A percentile compares a stretch with the other conserved stretches of the same genome.
Conservation (phyloP, 1,140 invertebrate species). For the Euglossa dilemma region DNA sequence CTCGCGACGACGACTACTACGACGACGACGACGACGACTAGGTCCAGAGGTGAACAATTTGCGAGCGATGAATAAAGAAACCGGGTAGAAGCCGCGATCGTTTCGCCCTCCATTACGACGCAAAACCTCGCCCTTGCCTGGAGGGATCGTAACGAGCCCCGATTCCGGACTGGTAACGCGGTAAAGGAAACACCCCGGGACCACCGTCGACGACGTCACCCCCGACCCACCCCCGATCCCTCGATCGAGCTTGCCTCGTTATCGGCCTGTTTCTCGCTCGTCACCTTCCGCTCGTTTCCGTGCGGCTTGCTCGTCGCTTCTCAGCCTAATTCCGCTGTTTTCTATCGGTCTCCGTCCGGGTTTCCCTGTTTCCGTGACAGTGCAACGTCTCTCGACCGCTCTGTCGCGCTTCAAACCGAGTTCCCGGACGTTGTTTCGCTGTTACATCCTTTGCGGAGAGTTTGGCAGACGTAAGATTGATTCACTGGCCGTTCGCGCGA, state of each 20-base stretch:
- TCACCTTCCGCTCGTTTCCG: background rate
- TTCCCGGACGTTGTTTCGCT: too few relatives aligned
- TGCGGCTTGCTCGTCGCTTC: background rate
- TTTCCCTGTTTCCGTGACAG: too few relatives aligned
- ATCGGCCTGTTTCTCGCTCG: background rate
- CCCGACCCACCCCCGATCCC: too few relatives aligned
- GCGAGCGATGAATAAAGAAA: slow-evolving; percentile 64
- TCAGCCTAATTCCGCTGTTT: background rate
- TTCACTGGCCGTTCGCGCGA: background rate
- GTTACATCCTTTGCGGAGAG: background rate
- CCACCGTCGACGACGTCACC: slow-evolving; percentile 17
- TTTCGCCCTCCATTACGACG: slow-evolving; percentile 55
- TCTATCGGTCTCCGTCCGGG: too few relatives aligned
- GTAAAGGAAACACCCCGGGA: slow-evolving; percentile 45
- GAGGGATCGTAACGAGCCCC: slow-evolving; percentile 47
- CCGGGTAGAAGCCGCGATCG: slow-evolving; percentile 29
- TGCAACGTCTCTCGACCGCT: too few relatives aligned
- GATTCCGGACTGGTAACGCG: slow-evolving; percentile 48
- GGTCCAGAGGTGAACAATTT: slow-evolving; percentile 52
- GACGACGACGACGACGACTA: background rate
- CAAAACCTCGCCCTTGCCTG: slow-evolving; percentile 31
- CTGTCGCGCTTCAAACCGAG: too few relatives aligned
- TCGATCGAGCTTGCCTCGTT: slow-evolving; percentile 22
- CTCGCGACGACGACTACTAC: background rate
- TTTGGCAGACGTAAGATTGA: background rate